Conservation (phyloP, 2,113 vertebrate genomes). For the Sus scrofa region T2T-Sscrofa CM000822.6:29315501-29316000, state of each 20-base stretch:
- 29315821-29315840: neutral
- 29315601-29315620: neutral
- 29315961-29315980: neutral
- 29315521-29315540: neutral
- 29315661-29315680: neutral
- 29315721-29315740: neutral
- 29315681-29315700: neutral
- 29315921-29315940: neutral
- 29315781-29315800: no score
- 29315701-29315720: neutral
- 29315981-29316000: neutral
- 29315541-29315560: neutral
- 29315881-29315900: neutral
- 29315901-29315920: neutral
- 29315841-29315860: neutral
- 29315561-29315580: neutral
- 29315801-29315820: neutral
- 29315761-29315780: neutral
- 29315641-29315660: neutral
- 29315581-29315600: neutral
- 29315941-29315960: neutral
- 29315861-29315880: neutral
- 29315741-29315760: neutral
- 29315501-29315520: neutral
- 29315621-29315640: neutral